Percentiles rank a stretch among this genome's conserved stretches.
Evolutionary conservation across 2,797 vertebrate species (phyloP).

Genomic region (Helicolenus hilgendorfi): DNA sequence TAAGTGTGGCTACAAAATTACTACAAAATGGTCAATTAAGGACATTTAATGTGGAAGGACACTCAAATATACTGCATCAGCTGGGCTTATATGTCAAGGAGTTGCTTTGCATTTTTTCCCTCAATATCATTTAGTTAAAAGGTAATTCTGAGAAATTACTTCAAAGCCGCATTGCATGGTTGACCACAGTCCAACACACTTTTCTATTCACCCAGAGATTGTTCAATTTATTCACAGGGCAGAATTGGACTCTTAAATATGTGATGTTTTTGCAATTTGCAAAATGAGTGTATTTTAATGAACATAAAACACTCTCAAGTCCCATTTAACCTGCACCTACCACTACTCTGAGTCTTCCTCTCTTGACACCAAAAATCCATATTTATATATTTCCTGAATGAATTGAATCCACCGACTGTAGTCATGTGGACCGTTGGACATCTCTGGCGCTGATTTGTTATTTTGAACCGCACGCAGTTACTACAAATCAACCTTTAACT

Average conservation of each 20-base stretch:
- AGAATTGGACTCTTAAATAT: not conserved
- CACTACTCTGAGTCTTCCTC: not conserved
- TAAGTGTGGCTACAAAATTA: not conserved
- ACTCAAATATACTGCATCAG: not conserved
- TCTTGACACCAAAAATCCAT: not conserved
- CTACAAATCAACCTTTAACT: slow-evolving; percentile 46
- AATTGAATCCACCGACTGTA: not conserved
- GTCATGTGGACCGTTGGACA: not conserved
- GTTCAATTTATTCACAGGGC: not conserved
- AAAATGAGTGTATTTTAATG: not conserved
- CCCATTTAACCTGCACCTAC: not conserved
- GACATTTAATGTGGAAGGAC: not conserved
- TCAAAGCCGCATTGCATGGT: not conserved
- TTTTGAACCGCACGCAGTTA: slow-evolving; percentile 17
- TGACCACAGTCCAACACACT: not conserved
- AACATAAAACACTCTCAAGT: not conserved
- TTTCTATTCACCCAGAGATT: not conserved
- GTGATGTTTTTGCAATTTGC: not conserved
- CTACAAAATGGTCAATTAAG: not conserved
- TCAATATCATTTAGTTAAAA: not conserved
- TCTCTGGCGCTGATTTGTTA: slow-evolving; percentile 31
- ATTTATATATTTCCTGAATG: not conserved
- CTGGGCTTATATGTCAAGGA: not conserved
- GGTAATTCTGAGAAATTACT: not conserved
- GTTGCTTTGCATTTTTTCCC: not conserved